These are phyloP conservation scores for Choreutis nemorana DNA, from an alignment of 2,888 invertebrate species.

Conservation along the genomic window DNA sequence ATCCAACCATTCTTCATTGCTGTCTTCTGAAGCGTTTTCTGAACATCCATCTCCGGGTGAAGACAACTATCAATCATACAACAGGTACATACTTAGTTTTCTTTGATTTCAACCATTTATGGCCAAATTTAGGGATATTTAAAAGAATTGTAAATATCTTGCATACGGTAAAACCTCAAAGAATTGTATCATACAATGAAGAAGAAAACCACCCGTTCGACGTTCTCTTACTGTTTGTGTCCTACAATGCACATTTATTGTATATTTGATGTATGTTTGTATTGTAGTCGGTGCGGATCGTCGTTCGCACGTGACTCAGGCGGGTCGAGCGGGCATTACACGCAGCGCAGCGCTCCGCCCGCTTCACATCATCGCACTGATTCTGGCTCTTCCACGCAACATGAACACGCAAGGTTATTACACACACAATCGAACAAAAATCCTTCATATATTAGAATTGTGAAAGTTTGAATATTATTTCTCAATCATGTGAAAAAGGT, in stretches of 20 bases:
- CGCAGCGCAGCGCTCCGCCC: slow-evolving; percentile 82
- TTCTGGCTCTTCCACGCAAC: slow-evolving; percentile 81
- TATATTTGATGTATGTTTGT: background rate
- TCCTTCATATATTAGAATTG: background rate
- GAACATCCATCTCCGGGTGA: slow-evolving; percentile 58
- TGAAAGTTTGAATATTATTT: too few relatives aligned
- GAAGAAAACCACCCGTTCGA: too few relatives aligned
- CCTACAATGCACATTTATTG: background rate
- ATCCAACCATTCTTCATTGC: slow-evolving; percentile 55
- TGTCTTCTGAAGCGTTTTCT: slow-evolving; percentile 59
- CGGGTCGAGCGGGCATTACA: slow-evolving; percentile 84
- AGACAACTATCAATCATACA: slow-evolving; percentile 57
- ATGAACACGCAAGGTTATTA: slow-evolving; percentile 59
- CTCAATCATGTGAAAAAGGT: too few relatives aligned
- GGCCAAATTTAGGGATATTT: too few relatives aligned
- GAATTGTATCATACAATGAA: too few relatives aligned
- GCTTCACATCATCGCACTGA: slow-evolving; percentile 63
- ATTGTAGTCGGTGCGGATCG: slow-evolving; percentile 60
- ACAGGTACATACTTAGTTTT: too few relatives aligned
- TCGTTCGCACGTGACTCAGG: slow-evolving; percentile 81
- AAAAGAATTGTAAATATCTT: too few relatives aligned
- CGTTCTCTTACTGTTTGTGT: background rate
- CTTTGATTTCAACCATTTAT: too few relatives aligned
- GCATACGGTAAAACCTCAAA: too few relatives aligned
- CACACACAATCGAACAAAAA: background rate